phyloP scores from a whole-genome alignment of 2,888 invertebrate species.

The Pycnomerus fuliginosus region DNA sequence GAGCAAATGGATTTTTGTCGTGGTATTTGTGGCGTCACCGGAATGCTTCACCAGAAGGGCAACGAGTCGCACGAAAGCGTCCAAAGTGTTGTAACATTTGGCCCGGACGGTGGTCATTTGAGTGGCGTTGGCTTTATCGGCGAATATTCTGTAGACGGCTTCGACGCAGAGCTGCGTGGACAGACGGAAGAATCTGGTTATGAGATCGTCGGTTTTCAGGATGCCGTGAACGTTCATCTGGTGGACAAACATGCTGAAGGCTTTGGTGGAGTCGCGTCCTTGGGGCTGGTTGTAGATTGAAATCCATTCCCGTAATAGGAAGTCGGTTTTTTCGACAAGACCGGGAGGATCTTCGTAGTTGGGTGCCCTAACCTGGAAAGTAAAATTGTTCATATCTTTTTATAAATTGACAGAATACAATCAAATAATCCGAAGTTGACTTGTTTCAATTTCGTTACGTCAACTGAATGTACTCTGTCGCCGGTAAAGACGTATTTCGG shows the following conservation, averaged over 20 bases:
- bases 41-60: slow-evolving; percentile 93
- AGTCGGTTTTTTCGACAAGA: slow-evolving; percentile 92
- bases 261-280: slow-evolving; percentile 83
- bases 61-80: slow-evolving; percentile 92
- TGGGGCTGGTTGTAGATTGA: slow-evolving; percentile 81
- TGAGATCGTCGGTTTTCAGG: slow-evolving; percentile 94
- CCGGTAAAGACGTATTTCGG: too few relatives aligned
- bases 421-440: too few relatives aligned
- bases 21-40: slow-evolving; percentile 85
- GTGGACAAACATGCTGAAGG: slow-evolving; percentile 91
- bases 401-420: too few relatives aligned
- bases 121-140: slow-evolving; percentile 65
- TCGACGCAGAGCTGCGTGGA: slow-evolving; percentile 97
- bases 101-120: slow-evolving; percentile 66
- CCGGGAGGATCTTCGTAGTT: slow-evolving; percentile 94
- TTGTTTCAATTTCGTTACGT: too few relatives aligned
- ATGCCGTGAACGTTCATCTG: slow-evolving; percentile 97
- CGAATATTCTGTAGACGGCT: slow-evolving; percentile 81
- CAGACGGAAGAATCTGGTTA: slow-evolving; percentile 94
- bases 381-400: too few relatives aligned
- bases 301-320: slow-evolving; percentile 93
- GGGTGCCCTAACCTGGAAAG: slow-evolving; percentile 70
- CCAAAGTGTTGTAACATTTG: slow-evolving; percentile 93
- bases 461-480: too few relatives aligned
- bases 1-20: slow-evolving; percentile 94